Evolutionary conservation across 2,113 vertebrate genomes (phyloP).

Genomic region (Aptenodytes forsteri): DNA sequence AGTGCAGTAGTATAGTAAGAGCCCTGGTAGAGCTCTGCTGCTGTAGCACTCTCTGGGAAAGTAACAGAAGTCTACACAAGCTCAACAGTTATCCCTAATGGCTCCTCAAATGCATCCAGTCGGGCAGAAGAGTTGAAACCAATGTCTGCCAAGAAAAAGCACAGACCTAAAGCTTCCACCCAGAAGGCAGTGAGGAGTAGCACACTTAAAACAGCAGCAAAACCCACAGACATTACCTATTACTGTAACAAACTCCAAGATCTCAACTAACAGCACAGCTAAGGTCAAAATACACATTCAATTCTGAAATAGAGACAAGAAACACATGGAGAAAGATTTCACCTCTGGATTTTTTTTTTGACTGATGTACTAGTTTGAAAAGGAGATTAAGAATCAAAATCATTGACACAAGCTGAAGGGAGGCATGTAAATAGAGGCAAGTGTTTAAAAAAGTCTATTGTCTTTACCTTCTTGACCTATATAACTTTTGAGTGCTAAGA

Average conservation of each 20-base stretch:
- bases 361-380: not conserved
- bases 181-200: not conserved
- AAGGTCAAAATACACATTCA: not conserved
- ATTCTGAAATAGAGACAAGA: not conserved
- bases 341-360: not conserved
- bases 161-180: not conserved
- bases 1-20: not conserved
- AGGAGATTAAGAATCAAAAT: not conserved
- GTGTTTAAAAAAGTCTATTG: not conserved
- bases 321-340: not conserved
- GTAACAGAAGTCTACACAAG: not conserved
- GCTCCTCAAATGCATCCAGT: not conserved
- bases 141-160: not conserved
- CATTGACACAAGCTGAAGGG: not conserved
- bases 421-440: not conserved
- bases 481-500: not conserved
- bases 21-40: not conserved
- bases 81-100: not conserved
- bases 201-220: not conserved
- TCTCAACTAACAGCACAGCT: not conserved
- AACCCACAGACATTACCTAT: not conserved
- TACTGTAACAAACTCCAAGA: not conserved
- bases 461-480: not conserved
- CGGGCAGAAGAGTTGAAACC: not conserved
- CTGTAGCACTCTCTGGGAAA: not conserved